Conservation (phyloP, 2,888 invertebrate species). For the Scrobipalpa atriplicella region DNA sequence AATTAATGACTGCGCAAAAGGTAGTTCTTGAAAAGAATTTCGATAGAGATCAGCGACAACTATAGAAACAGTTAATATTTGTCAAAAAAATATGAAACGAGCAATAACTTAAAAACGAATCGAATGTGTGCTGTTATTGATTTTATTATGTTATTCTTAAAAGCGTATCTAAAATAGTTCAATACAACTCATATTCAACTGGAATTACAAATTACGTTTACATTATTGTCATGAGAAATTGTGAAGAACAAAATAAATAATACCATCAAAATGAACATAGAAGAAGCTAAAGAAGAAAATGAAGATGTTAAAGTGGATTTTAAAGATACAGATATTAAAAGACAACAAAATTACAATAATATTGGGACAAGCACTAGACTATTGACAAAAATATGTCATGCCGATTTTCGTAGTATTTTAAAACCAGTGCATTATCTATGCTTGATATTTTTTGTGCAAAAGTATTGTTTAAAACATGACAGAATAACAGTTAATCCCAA, state of each 20-base stretch:
- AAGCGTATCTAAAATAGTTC: too few relatives aligned
- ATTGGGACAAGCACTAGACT: neutral
- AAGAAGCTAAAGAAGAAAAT: neutral
- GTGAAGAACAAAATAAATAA: neutral
- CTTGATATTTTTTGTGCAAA: neutral
- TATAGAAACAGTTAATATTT: too few relatives aligned
- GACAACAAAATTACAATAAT: neutral
- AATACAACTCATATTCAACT: too few relatives aligned
- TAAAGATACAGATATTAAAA: neutral
- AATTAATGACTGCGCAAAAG: neutral
- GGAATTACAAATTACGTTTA: too few relatives aligned
- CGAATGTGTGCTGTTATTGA: too few relatives aligned
- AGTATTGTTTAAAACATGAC: neutral
- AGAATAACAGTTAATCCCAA: neutral
- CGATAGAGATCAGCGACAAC: too few relatives aligned
- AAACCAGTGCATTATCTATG: neutral
- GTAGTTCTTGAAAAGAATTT: too few relatives aligned
- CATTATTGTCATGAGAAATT: neutral
- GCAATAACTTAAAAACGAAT: neutral
- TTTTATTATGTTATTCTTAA: too few relatives aligned
- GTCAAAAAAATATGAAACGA: too few relatives aligned
- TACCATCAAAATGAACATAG: neutral
- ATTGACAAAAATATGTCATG: neutral
- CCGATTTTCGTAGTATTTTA: constrained; percentile 9
- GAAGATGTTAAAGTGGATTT: neutral